phyloP scores from a whole-genome alignment of 2,113 vertebrate species.

The Pseudorhombus dupliciocellatus region DNA sequence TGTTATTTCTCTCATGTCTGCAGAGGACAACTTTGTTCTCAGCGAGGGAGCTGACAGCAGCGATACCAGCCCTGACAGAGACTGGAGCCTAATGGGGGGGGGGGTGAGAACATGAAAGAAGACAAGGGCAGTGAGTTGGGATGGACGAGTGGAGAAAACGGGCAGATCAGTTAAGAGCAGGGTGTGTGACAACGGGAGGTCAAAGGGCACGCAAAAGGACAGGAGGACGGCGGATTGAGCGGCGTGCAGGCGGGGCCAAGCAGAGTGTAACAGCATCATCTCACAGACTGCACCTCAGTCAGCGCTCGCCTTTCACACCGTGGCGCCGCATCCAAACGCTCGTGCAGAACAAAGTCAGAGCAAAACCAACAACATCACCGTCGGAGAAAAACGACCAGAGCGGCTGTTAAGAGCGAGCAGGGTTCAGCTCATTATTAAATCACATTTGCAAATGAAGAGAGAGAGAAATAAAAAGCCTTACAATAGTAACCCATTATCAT shows the following conservation, averaged over 20 bases:
- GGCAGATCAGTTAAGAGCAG: constrained; percentile 38
- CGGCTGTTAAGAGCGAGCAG: not conserved
- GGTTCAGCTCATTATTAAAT: constrained; percentile 47
- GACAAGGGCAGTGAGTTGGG: constrained; percentile 34
- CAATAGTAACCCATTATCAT: constrained; percentile 61
- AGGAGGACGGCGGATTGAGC: constrained; percentile 24
- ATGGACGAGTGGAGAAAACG: constrained; percentile 31
- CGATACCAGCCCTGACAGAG: constrained; percentile 83
- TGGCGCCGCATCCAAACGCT: too few relatives aligned
- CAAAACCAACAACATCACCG: too few relatives aligned
- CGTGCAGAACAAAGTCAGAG: too few relatives aligned
- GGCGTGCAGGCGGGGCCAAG: constrained; percentile 10
- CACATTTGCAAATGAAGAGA: constrained; percentile 49
- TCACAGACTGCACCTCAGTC: constrained; percentile 26
- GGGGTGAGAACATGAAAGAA: constrained; percentile 50
- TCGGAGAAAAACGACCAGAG: too few relatives aligned
- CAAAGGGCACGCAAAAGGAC: constrained; percentile 51
- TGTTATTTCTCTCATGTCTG: constrained; percentile 77
- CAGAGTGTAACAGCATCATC: constrained; percentile 42
- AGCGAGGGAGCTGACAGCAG: constrained; percentile 78
- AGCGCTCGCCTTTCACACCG: too few relatives aligned
- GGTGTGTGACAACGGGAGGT: constrained; percentile 55
- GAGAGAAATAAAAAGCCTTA: constrained; percentile 48
- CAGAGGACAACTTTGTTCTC: constrained; percentile 82
- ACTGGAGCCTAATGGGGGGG: constrained; percentile 78